phyloP scores from a whole-genome alignment of 1,140 invertebrate genomes.

The Drosophila arawakana region DNA sequence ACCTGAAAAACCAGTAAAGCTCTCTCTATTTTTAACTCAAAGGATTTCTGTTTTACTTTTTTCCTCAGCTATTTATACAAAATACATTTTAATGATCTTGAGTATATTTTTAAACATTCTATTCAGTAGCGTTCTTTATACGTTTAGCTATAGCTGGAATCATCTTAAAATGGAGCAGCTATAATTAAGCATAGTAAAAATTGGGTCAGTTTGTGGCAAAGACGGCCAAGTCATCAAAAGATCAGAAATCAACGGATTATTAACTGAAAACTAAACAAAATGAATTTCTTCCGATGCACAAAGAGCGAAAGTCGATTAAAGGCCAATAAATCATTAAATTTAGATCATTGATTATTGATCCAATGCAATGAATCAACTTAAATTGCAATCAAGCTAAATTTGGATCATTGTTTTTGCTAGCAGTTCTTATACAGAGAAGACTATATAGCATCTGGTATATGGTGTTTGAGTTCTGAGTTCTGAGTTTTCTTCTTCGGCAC shows the following conservation, averaged over 20 bases:
- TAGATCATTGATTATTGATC: background rate
- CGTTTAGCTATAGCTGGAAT: background rate
- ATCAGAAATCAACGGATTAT: too few relatives aligned
- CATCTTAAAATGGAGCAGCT: background rate
- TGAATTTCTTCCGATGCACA: too few relatives aligned
- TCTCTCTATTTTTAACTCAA: background rate
- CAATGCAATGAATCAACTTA: constrained; percentile 1
- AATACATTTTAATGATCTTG: background rate
- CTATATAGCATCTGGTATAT: background rate
- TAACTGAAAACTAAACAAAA: too few relatives aligned
- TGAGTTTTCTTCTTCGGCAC: background rate
- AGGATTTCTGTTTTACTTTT: background rate
- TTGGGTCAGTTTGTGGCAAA: constrained; percentile 1
- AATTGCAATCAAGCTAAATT: background rate
- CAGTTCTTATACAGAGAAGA: background rate
- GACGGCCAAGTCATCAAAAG: too few relatives aligned
- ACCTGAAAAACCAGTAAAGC: background rate
- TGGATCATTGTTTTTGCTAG: background rate
- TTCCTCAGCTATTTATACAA: constrained; percentile 17
- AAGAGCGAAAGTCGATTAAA: background rate
- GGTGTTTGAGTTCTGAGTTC: background rate
- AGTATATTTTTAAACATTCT: constrained; percentile 17
- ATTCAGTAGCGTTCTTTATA: background rate
- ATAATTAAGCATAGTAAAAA: background rate
- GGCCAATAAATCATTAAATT: background rate